Evolutionary conservation across 2,797 vertebrate species (phyloP).

Genomic region (Poecile montanus): DNA sequence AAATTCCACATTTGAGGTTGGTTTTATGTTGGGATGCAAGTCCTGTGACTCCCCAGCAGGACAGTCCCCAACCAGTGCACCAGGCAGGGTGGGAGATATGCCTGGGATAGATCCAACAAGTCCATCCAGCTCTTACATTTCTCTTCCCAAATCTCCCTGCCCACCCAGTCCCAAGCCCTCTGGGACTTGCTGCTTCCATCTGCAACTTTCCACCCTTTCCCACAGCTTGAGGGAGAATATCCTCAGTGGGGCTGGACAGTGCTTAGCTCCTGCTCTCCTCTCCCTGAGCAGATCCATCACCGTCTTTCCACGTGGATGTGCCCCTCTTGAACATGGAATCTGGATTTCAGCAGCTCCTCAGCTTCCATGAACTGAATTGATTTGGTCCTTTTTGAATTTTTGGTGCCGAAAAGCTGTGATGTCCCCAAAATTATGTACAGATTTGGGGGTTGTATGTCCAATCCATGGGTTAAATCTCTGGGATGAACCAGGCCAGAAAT

Average conservation of each 20-base stretch:
- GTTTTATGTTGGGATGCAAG: background rate
- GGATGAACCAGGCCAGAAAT: background rate
- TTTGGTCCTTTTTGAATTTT: background rate
- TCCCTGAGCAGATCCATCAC: background rate
- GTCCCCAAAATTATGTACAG: background rate
- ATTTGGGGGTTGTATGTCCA: fast-evolving
- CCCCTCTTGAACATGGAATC: fast-evolving
- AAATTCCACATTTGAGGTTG: background rate
- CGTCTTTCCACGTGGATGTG: background rate
- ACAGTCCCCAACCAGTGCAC: fast-evolving
- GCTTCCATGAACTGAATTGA: background rate
- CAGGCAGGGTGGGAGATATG: background rate
- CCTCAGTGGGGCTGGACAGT: too few species aligned
- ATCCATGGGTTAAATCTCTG: background rate
- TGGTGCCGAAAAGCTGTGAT: fast-evolving
- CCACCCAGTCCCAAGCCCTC: background rate
- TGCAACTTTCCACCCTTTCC: background rate
- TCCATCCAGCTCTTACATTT: background rate
- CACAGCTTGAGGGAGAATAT: background rate
- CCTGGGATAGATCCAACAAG: background rate
- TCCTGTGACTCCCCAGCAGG: background rate
- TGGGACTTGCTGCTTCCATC: background rate
- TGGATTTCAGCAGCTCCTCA: background rate
- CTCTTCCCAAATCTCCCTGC: background rate
- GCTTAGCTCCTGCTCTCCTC: background rate